A percentile compares a stretch with the other conserved stretches of the same genome.
These are phyloP conservation scores for Coecobrya sp. DNA, from an alignment of 2,888 invertebrate genomes.

Conservation along the genomic window DNA sequence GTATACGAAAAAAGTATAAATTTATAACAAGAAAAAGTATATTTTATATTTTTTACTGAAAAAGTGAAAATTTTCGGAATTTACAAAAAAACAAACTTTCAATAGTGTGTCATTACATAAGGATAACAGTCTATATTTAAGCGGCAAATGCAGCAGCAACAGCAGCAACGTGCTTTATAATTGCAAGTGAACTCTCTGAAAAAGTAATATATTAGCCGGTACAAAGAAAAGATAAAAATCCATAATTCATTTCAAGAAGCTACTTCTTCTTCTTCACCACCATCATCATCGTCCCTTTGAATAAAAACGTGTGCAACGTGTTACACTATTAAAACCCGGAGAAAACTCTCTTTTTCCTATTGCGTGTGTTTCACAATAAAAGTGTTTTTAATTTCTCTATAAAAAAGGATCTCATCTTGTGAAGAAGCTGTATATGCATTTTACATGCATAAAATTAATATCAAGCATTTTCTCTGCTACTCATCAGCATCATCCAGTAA, in stretches of 20 bases:
- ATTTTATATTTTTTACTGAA: not conserved
- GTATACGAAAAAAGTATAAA: constrained; percentile 58
- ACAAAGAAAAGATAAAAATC: constrained; percentile 32
- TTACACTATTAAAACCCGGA: not conserved
- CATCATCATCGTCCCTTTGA: not conserved
- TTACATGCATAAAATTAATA: not conserved
- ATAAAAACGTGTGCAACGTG: constrained; percentile 69
- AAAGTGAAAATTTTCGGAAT: constrained; percentile 5
- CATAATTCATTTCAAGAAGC: constrained; percentile 72
- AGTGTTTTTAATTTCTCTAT: constrained; percentile 9
- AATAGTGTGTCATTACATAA: not conserved
- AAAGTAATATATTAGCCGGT: constrained; percentile 26
- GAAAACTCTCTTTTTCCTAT: constrained; percentile 5
- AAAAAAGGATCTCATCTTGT: constrained; percentile 72
- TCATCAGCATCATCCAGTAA: constrained; percentile 13
- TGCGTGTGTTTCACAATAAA: constrained; percentile 8
- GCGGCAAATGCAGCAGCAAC: not conserved
- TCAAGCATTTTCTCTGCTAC: not conserved
- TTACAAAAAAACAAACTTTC: no score
- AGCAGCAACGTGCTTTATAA: not conserved
- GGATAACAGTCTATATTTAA: not conserved
- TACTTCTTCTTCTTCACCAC: constrained; percentile 17
- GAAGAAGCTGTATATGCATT: constrained; percentile 8
- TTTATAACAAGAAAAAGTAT: not conserved
- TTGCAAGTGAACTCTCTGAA: not conserved